Percentiles rank a stretch among this genome's conserved stretches.
These are phyloP conservation scores for Tachysurus vachellii DNA, from an alignment of 2,113 vertebrate species.

Conservation along the genomic window DNA sequence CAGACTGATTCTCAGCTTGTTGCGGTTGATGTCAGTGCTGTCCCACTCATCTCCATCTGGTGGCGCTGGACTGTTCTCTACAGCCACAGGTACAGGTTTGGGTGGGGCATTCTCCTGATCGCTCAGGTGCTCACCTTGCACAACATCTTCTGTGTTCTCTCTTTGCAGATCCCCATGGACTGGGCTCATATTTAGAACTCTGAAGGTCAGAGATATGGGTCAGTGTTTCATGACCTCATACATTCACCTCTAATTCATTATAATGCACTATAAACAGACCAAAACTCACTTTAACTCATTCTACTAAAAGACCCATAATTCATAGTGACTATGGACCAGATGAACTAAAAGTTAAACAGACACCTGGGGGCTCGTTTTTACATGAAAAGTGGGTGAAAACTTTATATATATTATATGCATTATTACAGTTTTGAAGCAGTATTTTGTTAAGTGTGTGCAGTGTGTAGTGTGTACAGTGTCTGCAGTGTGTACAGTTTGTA, in stretches of 20 bases:
- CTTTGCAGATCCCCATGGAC: constrained; percentile 88
- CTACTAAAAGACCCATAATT: background rate
- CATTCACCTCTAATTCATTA: background rate
- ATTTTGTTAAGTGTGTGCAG: background rate
- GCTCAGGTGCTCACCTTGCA: constrained; percentile 95
- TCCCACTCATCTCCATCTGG: constrained; percentile 91
- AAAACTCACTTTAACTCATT: background rate
- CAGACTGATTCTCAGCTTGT: constrained; percentile 98
- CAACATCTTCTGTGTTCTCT: constrained; percentile 95
- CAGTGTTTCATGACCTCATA: background rate
- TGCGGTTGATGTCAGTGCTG: constrained; percentile 96
- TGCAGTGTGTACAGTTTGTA: background rate
- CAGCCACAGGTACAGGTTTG: constrained; percentile 73
- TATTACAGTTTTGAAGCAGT: background rate
- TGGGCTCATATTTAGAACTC: constrained; percentile 87
- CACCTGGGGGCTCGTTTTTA: too few relatives aligned
- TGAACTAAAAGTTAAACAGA: too few relatives aligned
- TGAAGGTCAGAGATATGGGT: constrained; percentile 52
- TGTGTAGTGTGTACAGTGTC: background rate
- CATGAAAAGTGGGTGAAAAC: too few relatives aligned
- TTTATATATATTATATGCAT: background rate
- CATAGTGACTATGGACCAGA: background rate
- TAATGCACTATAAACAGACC: background rate
- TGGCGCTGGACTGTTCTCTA: constrained; percentile 66
- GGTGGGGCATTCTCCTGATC: constrained; percentile 98